Percentiles rank a stretch among this genome's conserved stretches.
These are phyloP conservation scores for Aethes cnicana DNA, from an alignment of 2,888 invertebrate genomes.

Conservation along the genomic window DNA sequence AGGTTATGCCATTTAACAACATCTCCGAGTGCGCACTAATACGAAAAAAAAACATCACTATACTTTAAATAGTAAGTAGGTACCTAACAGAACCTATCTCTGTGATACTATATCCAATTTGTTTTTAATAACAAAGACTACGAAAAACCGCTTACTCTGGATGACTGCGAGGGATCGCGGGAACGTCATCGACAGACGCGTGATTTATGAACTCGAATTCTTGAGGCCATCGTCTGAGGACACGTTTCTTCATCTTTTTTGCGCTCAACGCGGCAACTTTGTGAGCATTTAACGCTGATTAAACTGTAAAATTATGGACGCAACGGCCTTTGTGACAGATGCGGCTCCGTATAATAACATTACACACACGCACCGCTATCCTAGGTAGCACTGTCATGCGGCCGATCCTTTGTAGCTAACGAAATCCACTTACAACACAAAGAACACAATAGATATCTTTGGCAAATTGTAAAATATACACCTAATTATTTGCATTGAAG, in stretches of 20 bases:
- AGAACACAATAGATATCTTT: constrained; percentile 72
- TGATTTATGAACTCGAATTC: constrained; percentile 74
- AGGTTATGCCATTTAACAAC: too few species aligned
- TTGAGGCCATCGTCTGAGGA: constrained; percentile 53
- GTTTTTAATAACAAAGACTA: constrained; percentile 24
- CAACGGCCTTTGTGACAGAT: constrained; percentile 79
- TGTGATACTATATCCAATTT: constrained; percentile 19
- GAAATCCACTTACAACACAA: constrained; percentile 78
- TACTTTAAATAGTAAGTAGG: too few species aligned
- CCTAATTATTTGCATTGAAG: constrained; percentile 78
- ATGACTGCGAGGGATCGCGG: constrained; percentile 42
- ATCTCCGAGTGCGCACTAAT: too few species aligned
- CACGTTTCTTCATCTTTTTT: constrained; percentile 58
- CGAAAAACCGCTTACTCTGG: constrained; percentile 23
- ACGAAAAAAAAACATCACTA: too few species aligned
- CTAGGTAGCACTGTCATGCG: constrained; percentile 69
- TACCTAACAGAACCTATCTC: too few species aligned
- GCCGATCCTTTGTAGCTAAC: constrained; percentile 62
- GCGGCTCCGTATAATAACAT: constrained; percentile 78
- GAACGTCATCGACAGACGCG: constrained; percentile 60
- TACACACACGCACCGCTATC: constrained; percentile 64
- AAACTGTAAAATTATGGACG: constrained; percentile 81
- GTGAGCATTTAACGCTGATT: constrained; percentile 81
- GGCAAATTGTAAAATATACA: constrained; percentile 81
- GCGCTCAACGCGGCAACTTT: constrained; percentile 61